A percentile compares a stretch with the other conserved stretches of the same genome.
phyloP scores from a whole-genome alignment of 2,113 vertebrate species.

The Cervus canadensis region DNA sequence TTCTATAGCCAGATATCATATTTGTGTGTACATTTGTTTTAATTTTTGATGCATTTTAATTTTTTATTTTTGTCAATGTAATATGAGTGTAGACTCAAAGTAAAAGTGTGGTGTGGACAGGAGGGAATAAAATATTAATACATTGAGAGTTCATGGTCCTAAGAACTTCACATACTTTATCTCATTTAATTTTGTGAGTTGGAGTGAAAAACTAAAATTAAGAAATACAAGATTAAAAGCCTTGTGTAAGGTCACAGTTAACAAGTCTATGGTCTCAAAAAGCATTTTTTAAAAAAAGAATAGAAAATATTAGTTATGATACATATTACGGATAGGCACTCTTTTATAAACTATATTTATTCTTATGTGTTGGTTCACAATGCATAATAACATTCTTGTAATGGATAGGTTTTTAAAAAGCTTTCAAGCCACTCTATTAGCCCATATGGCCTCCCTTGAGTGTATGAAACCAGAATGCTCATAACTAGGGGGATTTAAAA shows the following conservation, averaged over 20 bases:
- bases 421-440: background rate
- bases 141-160: background rate
- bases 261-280: background rate
- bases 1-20: background rate
- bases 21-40: background rate
- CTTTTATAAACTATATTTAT: background rate
- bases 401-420: background rate
- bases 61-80: constrained; percentile 15
- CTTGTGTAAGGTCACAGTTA: background rate
- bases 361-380: background rate
- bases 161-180: background rate
- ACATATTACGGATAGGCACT: background rate
- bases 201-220: background rate
- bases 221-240: background rate
- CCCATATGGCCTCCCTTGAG: background rate
- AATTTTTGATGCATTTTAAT: background rate
- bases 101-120: background rate
- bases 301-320: background rate
- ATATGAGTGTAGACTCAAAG: background rate
- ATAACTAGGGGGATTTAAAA: background rate
- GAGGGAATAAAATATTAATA: background rate
- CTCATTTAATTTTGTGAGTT: background rate
- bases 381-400: background rate
- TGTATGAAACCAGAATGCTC: background rate
- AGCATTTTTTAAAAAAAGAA: background rate